A percentile compares a stretch with the other conserved stretches of the same genome.
These are phyloP conservation scores for Myiothlypis coronata DNA, from an alignment of 2,797 vertebrate species.

Conservation along the genomic window DNA sequence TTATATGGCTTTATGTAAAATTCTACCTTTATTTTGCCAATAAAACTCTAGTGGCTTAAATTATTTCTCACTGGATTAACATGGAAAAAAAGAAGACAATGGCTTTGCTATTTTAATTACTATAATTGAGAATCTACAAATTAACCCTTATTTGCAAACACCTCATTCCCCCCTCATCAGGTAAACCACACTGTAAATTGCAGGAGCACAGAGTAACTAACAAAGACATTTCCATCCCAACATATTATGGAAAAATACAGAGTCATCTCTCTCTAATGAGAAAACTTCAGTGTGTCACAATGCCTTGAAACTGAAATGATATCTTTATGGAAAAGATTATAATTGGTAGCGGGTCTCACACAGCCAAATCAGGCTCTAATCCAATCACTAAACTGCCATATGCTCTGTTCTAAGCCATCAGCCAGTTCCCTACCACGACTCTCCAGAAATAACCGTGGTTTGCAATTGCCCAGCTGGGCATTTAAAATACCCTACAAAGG, in stretches of 20 bases:
- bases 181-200: background rate
- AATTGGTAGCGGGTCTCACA: background rate
- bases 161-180: background rate
- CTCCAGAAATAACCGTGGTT: slow-evolving; percentile 42
- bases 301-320: background rate
- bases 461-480: slow-evolving; percentile 46
- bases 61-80: background rate
- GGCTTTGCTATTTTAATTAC: background rate
- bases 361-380: background rate
- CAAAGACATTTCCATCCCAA: background rate
- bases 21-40: background rate
- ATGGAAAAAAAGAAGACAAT: background rate
- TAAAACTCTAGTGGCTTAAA: background rate
- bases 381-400: slow-evolving; percentile 42
- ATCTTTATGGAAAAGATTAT: background rate
- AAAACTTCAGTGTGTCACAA: background rate
- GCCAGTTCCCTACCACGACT: slow-evolving; percentile 21
- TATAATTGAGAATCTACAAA: background rate
- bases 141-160: background rate
- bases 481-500: background rate
- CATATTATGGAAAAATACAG: background rate
- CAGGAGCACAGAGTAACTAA: background rate
- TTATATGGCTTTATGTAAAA: background rate
- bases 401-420: slow-evolving; percentile 37
- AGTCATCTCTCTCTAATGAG: background rate